Percentiles rank a stretch among this genome's conserved stretches.
Conservation (phyloP, 2,797 vertebrate species). For the Acanthopagrus latus region DNA sequence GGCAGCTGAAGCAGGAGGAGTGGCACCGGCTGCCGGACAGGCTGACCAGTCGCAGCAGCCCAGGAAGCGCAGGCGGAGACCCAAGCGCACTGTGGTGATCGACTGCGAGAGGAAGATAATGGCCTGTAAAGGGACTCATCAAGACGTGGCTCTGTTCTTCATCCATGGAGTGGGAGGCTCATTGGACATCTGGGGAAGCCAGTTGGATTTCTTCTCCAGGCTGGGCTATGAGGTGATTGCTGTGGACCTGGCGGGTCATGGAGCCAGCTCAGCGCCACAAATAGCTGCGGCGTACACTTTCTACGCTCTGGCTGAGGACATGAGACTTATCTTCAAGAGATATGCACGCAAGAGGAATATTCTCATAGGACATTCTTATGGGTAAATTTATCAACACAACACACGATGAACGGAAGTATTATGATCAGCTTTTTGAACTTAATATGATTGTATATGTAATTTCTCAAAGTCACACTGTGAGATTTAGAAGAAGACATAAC, state of each 20-base stretch:
- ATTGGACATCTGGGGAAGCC: conserved; percentile 95
- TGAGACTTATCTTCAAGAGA: conserved; percentile 93
- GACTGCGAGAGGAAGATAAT: conserved; percentile 93
- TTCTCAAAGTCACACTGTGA: neutral
- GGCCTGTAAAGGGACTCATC: conserved; percentile 91
- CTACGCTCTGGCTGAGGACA: conserved; percentile 95
- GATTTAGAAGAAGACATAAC: neutral
- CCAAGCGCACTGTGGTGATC: conserved; percentile 91
- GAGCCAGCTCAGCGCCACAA: conserved; percentile 92
- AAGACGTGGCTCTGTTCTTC: conserved; percentile 95
- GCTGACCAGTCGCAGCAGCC: conserved; percentile 66
- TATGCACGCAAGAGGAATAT: conserved; percentile 95
- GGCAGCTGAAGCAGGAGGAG: conserved; percentile 43
- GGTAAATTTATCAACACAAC: conserved; percentile 82
- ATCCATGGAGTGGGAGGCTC: conserved; percentile 97
- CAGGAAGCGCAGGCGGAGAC: conserved; percentile 85
- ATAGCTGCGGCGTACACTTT: conserved; percentile 95
- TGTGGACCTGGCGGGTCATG: conserved; percentile 93
- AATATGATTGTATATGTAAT: neutral
- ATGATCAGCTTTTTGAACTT: neutral
- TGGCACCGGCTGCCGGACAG: conserved; percentile 28
- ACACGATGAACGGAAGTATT: neutral
- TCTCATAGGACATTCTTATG: conserved; percentile 96
- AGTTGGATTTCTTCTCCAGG: conserved; percentile 94
- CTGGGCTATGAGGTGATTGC: conserved; percentile 96